phyloP scores from a whole-genome alignment of 2,113 vertebrate genomes.

The Ptyas mucosa region DNA sequence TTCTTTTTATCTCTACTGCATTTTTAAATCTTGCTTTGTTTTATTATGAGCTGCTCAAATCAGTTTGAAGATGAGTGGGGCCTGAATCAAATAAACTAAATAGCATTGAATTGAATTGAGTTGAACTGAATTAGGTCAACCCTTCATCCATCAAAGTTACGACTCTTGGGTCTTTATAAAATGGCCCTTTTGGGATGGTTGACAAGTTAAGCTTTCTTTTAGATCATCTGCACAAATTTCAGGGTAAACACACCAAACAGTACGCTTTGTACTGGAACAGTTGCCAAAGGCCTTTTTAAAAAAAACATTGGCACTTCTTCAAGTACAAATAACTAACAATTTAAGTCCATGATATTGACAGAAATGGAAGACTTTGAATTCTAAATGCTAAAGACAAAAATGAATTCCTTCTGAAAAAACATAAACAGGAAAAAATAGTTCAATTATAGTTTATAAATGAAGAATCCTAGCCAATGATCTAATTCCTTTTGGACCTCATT shows the following conservation, averaged over 20 bases:
- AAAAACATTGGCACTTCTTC: slow-evolving; percentile 25
- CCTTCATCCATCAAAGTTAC: not conserved
- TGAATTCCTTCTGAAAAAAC: slow-evolving; percentile 42
- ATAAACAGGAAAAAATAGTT: slow-evolving; percentile 17
- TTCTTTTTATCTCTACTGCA: not conserved
- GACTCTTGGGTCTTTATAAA: not conserved
- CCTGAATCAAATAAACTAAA: not conserved
- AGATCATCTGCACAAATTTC: not conserved
- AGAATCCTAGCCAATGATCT: slow-evolving; percentile 48
- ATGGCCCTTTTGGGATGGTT: not conserved
- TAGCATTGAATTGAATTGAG: not conserved
- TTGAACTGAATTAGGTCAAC: not conserved
- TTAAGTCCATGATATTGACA: slow-evolving; percentile 33
- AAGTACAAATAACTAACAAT: slow-evolving; percentile 48
- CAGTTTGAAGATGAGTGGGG: not conserved
- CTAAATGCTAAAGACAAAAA: slow-evolving; percentile 46
- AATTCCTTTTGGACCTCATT: slow-evolving; percentile 37
- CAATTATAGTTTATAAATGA: slow-evolving; percentile 47
- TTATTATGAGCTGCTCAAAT: not conserved
- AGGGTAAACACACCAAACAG: slow-evolving; percentile 32
- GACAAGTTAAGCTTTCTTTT: slow-evolving; percentile 2
- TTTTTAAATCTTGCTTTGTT: not conserved
- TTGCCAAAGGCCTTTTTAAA: slow-evolving; percentile 40
- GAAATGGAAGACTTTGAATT: slow-evolving; percentile 11
- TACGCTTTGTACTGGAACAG: slow-evolving; percentile 8